Evolutionary conservation across 2,113 vertebrate genomes (phyloP).

Genomic region (Osmerus mordax): DNA sequence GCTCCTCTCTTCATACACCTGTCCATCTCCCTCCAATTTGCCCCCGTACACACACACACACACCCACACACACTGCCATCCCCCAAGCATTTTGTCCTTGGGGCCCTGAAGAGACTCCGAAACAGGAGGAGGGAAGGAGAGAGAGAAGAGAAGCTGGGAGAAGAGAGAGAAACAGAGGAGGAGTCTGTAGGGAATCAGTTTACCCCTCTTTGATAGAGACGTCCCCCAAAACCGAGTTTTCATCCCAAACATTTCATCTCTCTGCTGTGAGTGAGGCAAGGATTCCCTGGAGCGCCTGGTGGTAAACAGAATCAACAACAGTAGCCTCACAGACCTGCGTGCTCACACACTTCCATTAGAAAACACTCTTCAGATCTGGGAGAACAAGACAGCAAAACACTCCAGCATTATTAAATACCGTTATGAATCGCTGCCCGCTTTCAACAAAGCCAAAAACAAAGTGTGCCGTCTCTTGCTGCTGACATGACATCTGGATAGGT

Average conservation of each 20-base stretch:
- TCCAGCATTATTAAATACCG: too few relatives aligned
- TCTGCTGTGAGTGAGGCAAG: constrained; percentile 18
- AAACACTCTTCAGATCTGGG: too few relatives aligned
- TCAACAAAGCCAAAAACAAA: not conserved
- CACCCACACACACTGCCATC: not conserved
- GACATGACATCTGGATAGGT: not conserved
- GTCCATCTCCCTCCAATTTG: not conserved
- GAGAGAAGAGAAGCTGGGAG: constrained; percentile 12
- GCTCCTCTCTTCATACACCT: not conserved
- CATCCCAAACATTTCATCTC: constrained; percentile 28
- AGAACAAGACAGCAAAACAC: too few relatives aligned
- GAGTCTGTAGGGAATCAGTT: constrained; percentile 34
- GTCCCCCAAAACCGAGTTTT: constrained; percentile 11
- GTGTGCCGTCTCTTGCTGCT: not conserved
- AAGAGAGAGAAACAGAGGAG: constrained; percentile 5
- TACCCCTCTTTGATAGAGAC: constrained; percentile 35
- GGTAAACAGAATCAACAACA: constrained; percentile 18
- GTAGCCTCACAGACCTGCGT: constrained; percentile 1
- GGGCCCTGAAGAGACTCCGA: not conserved
- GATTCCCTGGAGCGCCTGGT: constrained; percentile 18
- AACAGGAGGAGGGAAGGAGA: constrained; percentile 10
- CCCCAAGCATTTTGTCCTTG: constrained; percentile 2
- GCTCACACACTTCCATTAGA: not conserved
- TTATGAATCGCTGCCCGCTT: too few relatives aligned
- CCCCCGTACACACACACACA: not conserved